Evolutionary conservation across 1,140 invertebrate species (phyloP).

Genomic region (Bombus soroeensis): DNA sequence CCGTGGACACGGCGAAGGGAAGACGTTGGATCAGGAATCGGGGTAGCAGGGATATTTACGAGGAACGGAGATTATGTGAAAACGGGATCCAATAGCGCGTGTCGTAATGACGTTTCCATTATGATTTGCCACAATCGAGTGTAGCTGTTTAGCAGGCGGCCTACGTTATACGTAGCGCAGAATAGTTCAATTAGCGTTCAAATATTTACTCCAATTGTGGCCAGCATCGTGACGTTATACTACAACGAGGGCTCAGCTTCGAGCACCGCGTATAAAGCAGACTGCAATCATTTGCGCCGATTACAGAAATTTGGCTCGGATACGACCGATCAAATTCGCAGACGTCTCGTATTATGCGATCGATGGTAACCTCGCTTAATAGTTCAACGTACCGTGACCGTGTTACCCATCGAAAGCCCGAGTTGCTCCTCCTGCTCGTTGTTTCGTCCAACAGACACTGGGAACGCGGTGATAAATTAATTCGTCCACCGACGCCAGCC

Average conservation of each 20-base stretch:
- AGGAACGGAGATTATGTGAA: conserved; percentile 52
- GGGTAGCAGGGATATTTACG: conserved; percentile 33
- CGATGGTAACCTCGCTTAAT: conserved; percentile 63
- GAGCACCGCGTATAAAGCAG: conserved; percentile 45
- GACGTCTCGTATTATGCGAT: conserved; percentile 65
- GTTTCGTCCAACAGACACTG: conserved; percentile 36
- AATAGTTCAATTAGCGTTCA: conserved; percentile 71
- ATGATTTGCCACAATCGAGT: conserved; percentile 68
- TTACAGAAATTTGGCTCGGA: conserved; percentile 69
- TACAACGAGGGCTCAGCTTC: conserved; percentile 3
- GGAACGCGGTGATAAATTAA: conserved; percentile 45
- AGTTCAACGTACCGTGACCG: conserved; percentile 55
- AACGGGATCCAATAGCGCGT: conserved; percentile 35
- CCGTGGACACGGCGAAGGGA: too few relatives aligned
- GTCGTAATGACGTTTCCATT: conserved; percentile 63
- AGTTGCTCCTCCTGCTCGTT: conserved; percentile 36
- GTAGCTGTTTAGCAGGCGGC: conserved; percentile 60
- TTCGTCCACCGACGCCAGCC: neutral
- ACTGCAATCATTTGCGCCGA: conserved; percentile 66
- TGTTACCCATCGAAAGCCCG: conserved; percentile 24
- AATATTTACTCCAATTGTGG: conserved; percentile 69
- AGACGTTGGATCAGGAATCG: too few relatives aligned
- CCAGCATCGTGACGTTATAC: conserved; percentile 58
- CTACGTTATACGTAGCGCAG: conserved; percentile 47
- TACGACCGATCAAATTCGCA: conserved; percentile 65